Base-by-base conservation (phyloP, 1,140 invertebrate genomes). In the Scaptomyza pallida region DNA sequence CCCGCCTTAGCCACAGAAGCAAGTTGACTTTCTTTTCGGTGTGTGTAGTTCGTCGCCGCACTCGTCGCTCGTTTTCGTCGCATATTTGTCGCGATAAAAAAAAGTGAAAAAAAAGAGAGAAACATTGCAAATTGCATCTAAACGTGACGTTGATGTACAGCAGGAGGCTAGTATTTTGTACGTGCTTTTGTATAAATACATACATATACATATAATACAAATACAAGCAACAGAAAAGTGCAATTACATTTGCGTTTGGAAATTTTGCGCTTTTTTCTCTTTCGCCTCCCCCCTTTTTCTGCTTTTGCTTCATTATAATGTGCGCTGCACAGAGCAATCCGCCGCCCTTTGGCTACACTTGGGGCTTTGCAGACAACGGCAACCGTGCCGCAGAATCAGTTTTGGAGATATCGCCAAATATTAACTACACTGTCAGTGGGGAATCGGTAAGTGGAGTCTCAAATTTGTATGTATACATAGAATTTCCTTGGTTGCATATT, bases 251-350 rank as follows among this genome's bases (percentile, higher is more conserved):
- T 82, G 82, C 78, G 83, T 88, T 88, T 86, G 82, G 82, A 88
- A 88, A 88, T 88, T 85, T 88, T 88, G 82, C 82, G 82, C 82
- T 88, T 88, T 88, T 88, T 88, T 86, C 78, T 88, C 82, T 88
- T 86, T 73, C 78, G 77, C 78, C 82, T 68, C 51, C 71, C 50
- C 74, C 63, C 75, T 60, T 64, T 73, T 72, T 77, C 47, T 72
- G 72, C 51, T 72, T 72, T 62, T 68, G 54, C 75, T 71, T 71
- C 79, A 67, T 68, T 56, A 90, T 75, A 88, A 91, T 91, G 90
- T 91, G 90, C 89, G 90, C 90, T 75, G 90, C 90, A 74, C 90
- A 91, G 74, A 90, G 88, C 75, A 91, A 91, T 77, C 89, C 90
- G 62, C 73, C 81, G 73, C 86, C 81, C 77, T 91, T 91, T 57